A percentile compares a stretch with the other conserved stretches of the same genome.
phyloP scores from a whole-genome alignment of 2,113 vertebrate species.

The Xiphias gladius region DNA sequence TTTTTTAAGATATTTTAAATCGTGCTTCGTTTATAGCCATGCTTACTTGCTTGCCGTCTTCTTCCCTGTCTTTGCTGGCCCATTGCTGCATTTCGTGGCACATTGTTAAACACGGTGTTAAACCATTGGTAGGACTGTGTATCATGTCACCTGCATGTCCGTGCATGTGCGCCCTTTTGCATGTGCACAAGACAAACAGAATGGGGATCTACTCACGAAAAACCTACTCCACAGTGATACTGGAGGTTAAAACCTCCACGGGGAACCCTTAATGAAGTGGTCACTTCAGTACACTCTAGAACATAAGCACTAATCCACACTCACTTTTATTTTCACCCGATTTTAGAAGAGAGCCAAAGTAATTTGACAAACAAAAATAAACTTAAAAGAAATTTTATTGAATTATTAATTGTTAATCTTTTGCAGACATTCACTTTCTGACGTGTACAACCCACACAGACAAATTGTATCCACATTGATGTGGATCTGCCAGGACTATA shows the following conservation, averaged over 20 bases:
- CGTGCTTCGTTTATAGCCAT: neutral
- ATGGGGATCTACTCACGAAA: neutral
- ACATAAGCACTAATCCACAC: neutral
- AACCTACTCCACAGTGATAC: neutral
- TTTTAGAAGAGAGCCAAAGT: neutral
- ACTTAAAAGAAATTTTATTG: neutral
- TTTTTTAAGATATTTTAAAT: neutral
- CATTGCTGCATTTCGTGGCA: neutral
- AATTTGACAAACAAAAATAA: neutral
- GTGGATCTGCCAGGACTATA: constrained; percentile 6
- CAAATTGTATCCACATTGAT: constrained; percentile 40
- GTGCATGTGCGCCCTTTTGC: too few species aligned
- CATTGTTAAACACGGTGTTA: neutral
- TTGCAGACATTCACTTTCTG: constrained; percentile 3
- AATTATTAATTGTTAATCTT: neutral
- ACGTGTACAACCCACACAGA: neutral
- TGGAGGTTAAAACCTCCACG: neutral
- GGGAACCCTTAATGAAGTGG: neutral
- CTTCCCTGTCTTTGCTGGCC: neutral
- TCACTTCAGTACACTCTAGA: too few species aligned
- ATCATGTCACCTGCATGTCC: neutral
- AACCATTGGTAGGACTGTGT: neutral
- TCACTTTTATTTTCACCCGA: neutral
- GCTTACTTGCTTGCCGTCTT: neutral
- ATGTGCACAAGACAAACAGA: neutral